Evolutionary conservation across 2,113 vertebrate species (phyloP).

Genomic region (Dasyurus viverrinus): DNA sequence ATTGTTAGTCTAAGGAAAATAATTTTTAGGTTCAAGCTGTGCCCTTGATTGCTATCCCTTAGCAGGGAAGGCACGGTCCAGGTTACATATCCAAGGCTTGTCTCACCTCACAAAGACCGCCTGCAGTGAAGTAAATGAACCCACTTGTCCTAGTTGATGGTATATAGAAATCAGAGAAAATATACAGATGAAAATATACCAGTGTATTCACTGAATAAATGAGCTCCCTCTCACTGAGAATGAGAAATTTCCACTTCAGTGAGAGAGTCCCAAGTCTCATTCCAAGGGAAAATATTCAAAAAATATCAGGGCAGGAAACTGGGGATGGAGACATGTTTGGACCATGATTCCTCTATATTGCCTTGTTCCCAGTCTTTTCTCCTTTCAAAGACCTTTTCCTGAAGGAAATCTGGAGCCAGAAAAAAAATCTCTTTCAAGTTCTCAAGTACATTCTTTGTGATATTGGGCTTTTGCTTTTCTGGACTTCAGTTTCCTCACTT

Average conservation of each 20-base stretch:
- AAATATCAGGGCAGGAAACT: not conserved
- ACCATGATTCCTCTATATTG: not conserved
- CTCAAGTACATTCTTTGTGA: not conserved
- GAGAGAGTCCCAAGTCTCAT: not conserved
- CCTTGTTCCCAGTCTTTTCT: not conserved
- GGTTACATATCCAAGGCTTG: not conserved
- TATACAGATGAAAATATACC: not conserved
- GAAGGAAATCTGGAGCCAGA: not conserved
- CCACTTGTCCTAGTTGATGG: not conserved
- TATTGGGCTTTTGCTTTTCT: not conserved
- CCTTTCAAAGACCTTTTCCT: not conserved
- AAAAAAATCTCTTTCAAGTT: not conserved
- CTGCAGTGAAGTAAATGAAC: not conserved
- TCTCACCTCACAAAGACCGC: not conserved
- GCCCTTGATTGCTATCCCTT: not conserved
- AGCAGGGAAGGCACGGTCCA: not conserved
- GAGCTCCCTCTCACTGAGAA: not conserved
- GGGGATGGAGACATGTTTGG: not conserved
- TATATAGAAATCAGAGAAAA: not conserved
- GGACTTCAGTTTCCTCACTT: not conserved
- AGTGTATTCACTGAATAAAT: not conserved
- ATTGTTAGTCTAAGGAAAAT: not conserved
- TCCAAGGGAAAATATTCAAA: not conserved
- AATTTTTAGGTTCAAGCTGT: not conserved
- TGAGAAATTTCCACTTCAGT: not conserved